phyloP scores from a whole-genome alignment of 2,113 vertebrate species.

The Rhodinocichla rosea region DNA sequence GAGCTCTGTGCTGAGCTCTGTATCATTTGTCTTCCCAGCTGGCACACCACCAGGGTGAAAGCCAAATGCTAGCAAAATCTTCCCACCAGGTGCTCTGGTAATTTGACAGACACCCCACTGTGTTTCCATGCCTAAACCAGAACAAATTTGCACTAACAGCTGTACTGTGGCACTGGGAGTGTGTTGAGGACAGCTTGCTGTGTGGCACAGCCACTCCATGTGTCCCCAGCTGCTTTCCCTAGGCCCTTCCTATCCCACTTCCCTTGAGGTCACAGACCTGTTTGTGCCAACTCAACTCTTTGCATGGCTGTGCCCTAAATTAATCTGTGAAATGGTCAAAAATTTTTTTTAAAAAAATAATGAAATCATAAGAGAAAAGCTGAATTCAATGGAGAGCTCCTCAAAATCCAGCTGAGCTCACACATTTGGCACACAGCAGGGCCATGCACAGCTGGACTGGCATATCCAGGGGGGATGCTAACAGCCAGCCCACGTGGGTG shows the following conservation, averaged over 20 bases:
- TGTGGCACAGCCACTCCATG: background rate
- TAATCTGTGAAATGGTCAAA: background rate
- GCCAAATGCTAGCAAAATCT: slow-evolving; percentile 22
- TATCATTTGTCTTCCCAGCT: slow-evolving; percentile 5
- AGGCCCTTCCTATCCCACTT: background rate
- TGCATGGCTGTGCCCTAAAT: background rate
- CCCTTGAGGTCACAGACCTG: background rate
- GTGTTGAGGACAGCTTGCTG: background rate
- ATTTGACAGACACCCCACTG: background rate
- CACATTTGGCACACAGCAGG: background rate
- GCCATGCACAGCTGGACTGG: background rate
- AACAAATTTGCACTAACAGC: background rate
- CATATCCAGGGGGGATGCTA: background rate
- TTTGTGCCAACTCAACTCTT: background rate
- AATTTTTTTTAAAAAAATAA: too few species aligned
- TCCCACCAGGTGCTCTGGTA: slow-evolving; percentile 55
- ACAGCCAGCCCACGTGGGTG: background rate
- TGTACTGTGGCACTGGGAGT: background rate
- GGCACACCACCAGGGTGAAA: background rate
- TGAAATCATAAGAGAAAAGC: background rate
- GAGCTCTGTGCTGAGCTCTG: background rate
- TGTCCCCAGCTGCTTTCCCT: background rate
- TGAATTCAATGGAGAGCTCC: background rate
- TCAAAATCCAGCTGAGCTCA: background rate
- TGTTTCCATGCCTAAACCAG: background rate